phyloP scores from a whole-genome alignment of 2,888 invertebrate species.

The Barypeithes pellucidus region DNA sequence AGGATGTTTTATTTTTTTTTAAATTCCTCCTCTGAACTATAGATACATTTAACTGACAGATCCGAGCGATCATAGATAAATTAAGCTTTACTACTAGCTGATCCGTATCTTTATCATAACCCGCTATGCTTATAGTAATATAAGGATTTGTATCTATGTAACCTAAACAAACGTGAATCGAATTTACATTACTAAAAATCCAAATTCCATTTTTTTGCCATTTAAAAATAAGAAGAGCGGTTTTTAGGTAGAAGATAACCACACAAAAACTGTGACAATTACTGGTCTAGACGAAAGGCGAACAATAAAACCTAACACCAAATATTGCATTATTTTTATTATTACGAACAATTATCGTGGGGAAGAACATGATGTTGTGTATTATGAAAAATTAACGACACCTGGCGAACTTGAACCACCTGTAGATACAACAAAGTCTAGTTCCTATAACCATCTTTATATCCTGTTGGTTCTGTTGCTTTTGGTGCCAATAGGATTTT shows the following conservation, averaged over 20 bases:
- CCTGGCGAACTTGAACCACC: constrained; percentile 34
- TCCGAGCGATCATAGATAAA: no score
- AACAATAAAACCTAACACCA: constrained; percentile 60
- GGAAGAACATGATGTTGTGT: constrained; percentile 64
- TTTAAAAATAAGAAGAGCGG: no score
- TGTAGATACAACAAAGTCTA: constrained; percentile 30
- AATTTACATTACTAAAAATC: no score
- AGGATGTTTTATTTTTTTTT: no score
- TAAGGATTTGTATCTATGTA: no score
- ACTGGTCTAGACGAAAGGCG: constrained; percentile 57
- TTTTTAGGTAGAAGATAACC: constrained; percentile 57
- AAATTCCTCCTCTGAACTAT: no score
- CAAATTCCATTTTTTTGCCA: no score
- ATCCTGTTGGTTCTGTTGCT: constrained; percentile 60
- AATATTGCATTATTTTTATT: constrained; percentile 66
- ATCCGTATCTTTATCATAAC: no score
- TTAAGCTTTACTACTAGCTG: no score
- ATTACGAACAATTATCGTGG: constrained; percentile 63
- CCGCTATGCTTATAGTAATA: no score
- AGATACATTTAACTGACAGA: no score
- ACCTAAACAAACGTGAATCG: no score
- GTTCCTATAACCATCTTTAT: constrained; percentile 57
- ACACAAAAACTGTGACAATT: constrained; percentile 59
- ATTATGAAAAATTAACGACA: constrained; percentile 62
- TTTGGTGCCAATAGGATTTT: constrained; percentile 60